Conservation (phyloP, 92 coral and sea anemone species). For the Anthopleura xanthogrammica region DNA sequence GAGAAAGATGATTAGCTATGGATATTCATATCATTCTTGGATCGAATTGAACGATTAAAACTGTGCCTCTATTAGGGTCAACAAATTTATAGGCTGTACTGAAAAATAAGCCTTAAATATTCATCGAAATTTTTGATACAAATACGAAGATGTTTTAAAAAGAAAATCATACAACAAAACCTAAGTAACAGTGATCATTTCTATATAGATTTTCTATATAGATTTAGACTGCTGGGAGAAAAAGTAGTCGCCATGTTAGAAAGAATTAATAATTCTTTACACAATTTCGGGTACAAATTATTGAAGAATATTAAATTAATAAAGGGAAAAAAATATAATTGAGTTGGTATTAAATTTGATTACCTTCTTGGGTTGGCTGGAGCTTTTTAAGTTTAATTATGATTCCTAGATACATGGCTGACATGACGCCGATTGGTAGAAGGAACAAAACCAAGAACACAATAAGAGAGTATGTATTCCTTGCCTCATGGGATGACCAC, state of each 20-base stretch:
- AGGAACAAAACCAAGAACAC: slow-evolving; percentile 45
- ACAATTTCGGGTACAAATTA: background rate
- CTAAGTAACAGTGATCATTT: background rate
- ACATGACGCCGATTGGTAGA: slow-evolving; percentile 48
- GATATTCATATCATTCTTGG: background rate
- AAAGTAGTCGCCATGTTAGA: no score
- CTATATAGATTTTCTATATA: no score
- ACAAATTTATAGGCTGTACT: background rate
- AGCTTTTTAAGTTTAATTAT: slow-evolving; percentile 33
- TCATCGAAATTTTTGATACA: background rate
- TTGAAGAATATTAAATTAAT: background rate
- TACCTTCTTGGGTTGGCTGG: slow-evolving; percentile 58
- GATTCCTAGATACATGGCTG: slow-evolving; percentile 48
- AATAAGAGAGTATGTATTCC: slow-evolving; percentile 41
- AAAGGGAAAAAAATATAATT: background rate
- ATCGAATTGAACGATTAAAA: background rate
- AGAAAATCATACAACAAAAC: background rate
- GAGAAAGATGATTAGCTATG: background rate
- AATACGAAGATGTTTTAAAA: background rate
- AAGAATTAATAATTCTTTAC: background rate
- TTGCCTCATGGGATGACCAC: slow-evolving; percentile 38
- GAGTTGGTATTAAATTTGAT: background rate
- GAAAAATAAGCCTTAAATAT: background rate
- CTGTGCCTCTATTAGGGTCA: background rate
- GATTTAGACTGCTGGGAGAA: no score